These are phyloP conservation scores for Astatoreochromis straeleni DNA, from an alignment of 2,113 vertebrate species.

Conservation along the genomic window DNA sequence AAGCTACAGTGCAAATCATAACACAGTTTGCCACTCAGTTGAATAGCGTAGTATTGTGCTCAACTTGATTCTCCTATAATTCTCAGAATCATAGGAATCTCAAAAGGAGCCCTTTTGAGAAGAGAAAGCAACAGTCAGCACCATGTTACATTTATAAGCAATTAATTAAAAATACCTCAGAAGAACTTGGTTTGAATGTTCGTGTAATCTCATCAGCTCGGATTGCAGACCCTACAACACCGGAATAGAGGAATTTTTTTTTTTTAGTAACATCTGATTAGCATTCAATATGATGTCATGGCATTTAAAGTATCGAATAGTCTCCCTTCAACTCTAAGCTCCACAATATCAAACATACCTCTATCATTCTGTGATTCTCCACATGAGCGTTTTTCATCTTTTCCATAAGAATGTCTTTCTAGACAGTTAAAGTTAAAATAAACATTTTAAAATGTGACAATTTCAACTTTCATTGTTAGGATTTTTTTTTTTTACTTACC, in stretches of 20 bases:
- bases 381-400: constrained; percentile 66
- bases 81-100: neutral
- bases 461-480: neutral
- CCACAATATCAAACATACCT: constrained; percentile 39
- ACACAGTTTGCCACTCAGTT: neutral
- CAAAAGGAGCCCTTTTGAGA: neutral
- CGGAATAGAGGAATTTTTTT: neutral
- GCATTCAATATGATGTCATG: neutral
- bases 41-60: neutral
- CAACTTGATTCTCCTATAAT: neutral
- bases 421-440: neutral
- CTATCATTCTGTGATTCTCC: constrained; percentile 67
- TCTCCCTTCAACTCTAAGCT: neutral
- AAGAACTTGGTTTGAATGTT: constrained; percentile 68
- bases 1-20: neutral
- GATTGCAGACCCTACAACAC: constrained; percentile 63
- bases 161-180: constrained; percentile 51
- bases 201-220: constrained; percentile 63
- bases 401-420: constrained; percentile 67
- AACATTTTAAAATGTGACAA: neutral
- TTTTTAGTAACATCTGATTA: neutral
- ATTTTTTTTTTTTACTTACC: constrained; percentile 24
- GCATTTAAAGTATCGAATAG: neutral
- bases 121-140: neutral
- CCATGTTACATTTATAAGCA: neutral